Base-by-base conservation (phyloP, 2,113 vertebrate species). In the Triplophysa siluroides region DNA sequence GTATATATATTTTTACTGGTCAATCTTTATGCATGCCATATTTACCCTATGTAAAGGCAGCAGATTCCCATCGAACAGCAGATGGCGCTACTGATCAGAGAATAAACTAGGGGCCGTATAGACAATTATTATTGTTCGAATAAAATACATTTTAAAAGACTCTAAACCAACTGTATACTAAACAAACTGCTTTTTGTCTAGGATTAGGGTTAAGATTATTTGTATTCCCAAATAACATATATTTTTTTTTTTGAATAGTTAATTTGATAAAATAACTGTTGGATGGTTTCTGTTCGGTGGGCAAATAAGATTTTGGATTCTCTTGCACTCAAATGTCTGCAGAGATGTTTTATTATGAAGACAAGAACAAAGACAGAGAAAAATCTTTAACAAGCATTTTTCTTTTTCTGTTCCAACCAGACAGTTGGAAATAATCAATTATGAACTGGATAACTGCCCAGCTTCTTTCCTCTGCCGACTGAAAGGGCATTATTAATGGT, bases 61-160 rank as follows among this genome's bases (percentile, higher is more conserved):
- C 18, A 10, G 16, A 10, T 19, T n/a, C 5, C 21, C 14, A 65
- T 50, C 19, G 11, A 47, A 80, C 90, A 18, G 16, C 76, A 88
- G 87, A 60, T 80, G 87, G 83, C 19, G 74, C 73, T 71, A 72
- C 43, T 86, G 38, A 38, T 21, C n/a, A 24, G 45, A 56, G 13
- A 11, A 26, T 56, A 71, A n/a, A 13, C 24, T 8, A 45, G 10
- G 11, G 43, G 43, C 10, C 43, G 43, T 45, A 7, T 6, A 38
- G 33, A 38, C 33, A 1, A 38, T 38, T 38, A 7, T 38, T 38
- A 38, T 38, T 38, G 33, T 38, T 38, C 33, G 5, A 38, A 38
- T 7, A 38, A 38, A 38, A 38, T 38, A 38, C 33, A 38, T 38
- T 38, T 38, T 50, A 50, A 50, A 50, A 14, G 47, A 2, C 45